Conservation (phyloP, 2,113 vertebrate species). For the Nannospalax galili region DNA sequence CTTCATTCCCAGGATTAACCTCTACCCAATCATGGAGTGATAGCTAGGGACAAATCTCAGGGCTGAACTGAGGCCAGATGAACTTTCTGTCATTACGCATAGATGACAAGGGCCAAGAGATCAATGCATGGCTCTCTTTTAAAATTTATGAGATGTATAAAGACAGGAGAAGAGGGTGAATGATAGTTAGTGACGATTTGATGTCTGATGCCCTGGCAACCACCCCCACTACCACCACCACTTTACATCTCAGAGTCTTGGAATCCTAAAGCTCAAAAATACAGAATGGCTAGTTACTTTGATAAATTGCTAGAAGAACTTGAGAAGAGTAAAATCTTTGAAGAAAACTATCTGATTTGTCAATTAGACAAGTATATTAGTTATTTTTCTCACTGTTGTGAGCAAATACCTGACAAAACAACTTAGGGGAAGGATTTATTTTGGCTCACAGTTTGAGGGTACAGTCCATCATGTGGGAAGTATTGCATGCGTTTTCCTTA, state of each 20-base stretch:
- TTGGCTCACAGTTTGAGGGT: neutral
- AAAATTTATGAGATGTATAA: neutral
- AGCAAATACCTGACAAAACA: neutral
- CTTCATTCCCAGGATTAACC: too few relatives aligned
- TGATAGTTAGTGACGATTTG: neutral
- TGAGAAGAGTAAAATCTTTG: neutral
- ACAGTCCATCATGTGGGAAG: neutral
- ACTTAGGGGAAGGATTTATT: neutral
- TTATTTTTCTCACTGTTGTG: neutral
- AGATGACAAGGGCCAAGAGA: neutral
- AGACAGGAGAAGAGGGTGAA: too few relatives aligned
- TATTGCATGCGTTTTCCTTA: neutral
- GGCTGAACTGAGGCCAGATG: neutral
- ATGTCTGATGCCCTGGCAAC: neutral
- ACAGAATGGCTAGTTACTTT: too few relatives aligned
- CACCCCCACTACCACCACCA: too few relatives aligned
- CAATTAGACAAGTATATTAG: neutral
- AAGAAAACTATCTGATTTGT: neutral
- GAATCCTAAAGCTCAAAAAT: neutral
- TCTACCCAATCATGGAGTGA: neutral
- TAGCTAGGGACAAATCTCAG: neutral
- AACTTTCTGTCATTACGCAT: neutral
- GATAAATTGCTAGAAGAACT: neutral
- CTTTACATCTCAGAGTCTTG: neutral
- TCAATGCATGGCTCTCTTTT: neutral